Base-by-base conservation (phyloP, 2,888 invertebrate genomes). In the Colletes collaris region DNA sequence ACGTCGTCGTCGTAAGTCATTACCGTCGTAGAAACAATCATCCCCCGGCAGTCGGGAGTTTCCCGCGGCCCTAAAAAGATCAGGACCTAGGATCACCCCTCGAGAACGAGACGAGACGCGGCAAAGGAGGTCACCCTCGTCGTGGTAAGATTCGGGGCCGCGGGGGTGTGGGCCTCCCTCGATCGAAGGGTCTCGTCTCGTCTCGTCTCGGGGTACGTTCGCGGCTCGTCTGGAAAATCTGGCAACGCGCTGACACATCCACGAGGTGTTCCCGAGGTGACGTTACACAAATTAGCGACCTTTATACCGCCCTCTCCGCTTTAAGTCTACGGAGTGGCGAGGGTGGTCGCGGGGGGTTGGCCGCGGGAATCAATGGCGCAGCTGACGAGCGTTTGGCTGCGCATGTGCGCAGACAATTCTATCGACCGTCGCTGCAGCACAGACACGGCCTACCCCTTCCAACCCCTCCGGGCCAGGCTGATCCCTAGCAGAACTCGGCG, bases 351-450 rank as follows among this genome's bases (percentile, higher is more conserved):
- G 8, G 52, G 81, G 71, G 76, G 79, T 16, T 66, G 70, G 70
- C 62, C 67, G 89, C 84, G 87, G 84, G 91, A 91, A 92, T 92
- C 92, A 90, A 92, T 92, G 92, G 89, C 92, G 92, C 92, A 92
- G 92, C 92, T 92, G 92, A 92, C 92, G 90, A 88, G 89, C 67
- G 66, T 84, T 80, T 82, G 74, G 86, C 76, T 87, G 89, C 92
- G 92, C 92, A 89, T 88, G 92, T 90, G 92, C 92, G 90, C 92
- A 93, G 92, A 92, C 92, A 88, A 91, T 91, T 91, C 91, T 93
- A 92, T 93, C 92, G 92, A 93, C 91, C 92, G 92, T 81, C 76
- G 88, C 88, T 90, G 91, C 90, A 89, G 90, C 89, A 88, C 90
- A 91, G 91, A 91, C 92, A 89, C 88, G 86, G 89, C 81, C 91